phyloP scores from a whole-genome alignment of 1,140 invertebrate genomes.

The Papilio aristodemus region DNA sequence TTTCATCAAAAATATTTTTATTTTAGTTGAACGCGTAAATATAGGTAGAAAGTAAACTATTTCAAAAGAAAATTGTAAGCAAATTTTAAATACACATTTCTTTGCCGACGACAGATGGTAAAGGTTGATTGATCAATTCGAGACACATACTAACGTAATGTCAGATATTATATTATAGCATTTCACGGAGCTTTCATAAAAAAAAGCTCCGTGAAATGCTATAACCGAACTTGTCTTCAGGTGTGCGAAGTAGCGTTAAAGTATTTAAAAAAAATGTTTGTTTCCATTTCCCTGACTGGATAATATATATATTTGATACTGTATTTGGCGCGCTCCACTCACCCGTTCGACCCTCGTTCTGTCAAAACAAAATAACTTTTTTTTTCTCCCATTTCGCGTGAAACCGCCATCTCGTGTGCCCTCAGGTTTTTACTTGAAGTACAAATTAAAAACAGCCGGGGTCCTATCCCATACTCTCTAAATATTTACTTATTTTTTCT shows the following conservation, averaged over 20 bases:
- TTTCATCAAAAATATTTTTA: too few species aligned
- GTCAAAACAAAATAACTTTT: slow-evolving; percentile 69
- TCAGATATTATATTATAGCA: too few species aligned
- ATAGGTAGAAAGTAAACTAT: too few species aligned
- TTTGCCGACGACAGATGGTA: too few species aligned
- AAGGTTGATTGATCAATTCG: background rate
- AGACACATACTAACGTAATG: background rate
- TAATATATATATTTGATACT: slow-evolving; percentile 52
- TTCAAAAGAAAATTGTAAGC: too few species aligned
- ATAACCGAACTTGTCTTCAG: slow-evolving; percentile 35
- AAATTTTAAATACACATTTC: too few species aligned
- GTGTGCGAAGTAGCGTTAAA: slow-evolving; percentile 36
- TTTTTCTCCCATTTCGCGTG: slow-evolving; percentile 52
- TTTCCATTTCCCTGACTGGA: slow-evolving; percentile 37
- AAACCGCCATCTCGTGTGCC: slow-evolving; percentile 62
- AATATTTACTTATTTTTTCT: background rate
- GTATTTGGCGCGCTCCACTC: slow-evolving; percentile 46
- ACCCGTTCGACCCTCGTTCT: slow-evolving; percentile 53
- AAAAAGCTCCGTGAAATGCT: slow-evolving; percentile 30
- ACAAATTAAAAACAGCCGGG: slow-evolving; percentile 68
- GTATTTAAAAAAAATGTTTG: slow-evolving; percentile 39
- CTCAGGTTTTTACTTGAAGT: slow-evolving; percentile 70
- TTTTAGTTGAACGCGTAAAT: too few species aligned
- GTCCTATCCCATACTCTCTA: slow-evolving; percentile 41
- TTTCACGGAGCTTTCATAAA: too few species aligned